Base-by-base conservation (phyloP, 2,797 vertebrate genomes). In the Spea hammondii region DNA sequence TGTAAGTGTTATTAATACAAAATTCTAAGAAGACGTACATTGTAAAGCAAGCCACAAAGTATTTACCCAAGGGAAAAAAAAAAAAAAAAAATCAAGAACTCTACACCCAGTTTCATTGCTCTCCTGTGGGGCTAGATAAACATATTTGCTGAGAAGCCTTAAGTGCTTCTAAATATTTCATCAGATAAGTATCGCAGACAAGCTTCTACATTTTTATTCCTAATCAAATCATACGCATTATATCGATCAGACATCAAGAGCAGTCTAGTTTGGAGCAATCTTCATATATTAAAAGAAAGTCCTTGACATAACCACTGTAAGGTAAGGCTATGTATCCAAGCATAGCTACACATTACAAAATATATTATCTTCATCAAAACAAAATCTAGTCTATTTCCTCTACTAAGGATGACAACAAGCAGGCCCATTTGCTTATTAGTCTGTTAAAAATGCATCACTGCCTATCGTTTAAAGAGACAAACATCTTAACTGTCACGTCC, bases 141-240 rank as follows among this genome's bases (percentile, higher is more conserved):
- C 71, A 85, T 84, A 82, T 72, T 83, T 87, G 75, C 79, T 88
- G 68, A 76, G 79, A 76, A 76, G 60, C 79, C 70, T 72, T 80
- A 76, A 80, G 79, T 80, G 79, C 79, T 76, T 80, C 79, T 80
- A 80, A 80, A 80, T 80, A 76, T 80, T 80, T 80, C 62, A 80
- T 72, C 10, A 70, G 79, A 71, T 59, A 80, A 80, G 68, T 66
- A 76, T 70, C 66, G 84, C 74, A 84, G 83, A 86, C 75, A 62
- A 83, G 75, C 48, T 70, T 75, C 64, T 72, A 83, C 70, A 77
- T 83, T 87, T 86, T 80, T 86, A 72, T 73, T 80, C 67, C 80
- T 78, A 83, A 85, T 82, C 65, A 87, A 83, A 83, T 82, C 60
- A 84, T 79, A 85, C 74, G 85, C 48, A 80, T 80, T 76, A 53